phyloP scores from a whole-genome alignment of 2,113 vertebrate species.

The Leucopsar rothschildi region DNA sequence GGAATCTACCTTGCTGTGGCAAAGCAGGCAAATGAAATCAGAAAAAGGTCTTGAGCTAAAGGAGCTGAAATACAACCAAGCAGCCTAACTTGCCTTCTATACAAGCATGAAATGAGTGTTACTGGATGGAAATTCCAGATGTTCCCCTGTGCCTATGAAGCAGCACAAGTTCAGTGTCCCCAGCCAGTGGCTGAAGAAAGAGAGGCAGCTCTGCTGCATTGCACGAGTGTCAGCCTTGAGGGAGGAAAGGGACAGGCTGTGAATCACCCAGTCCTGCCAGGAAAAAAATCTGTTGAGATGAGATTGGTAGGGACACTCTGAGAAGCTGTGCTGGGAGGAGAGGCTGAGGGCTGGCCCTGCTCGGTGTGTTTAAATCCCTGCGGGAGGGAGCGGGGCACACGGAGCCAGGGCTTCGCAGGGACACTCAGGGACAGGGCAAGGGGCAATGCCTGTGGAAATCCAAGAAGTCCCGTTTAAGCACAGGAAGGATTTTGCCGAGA shows the following conservation, averaged over 20 bases:
- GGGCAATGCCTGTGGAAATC: not conserved
- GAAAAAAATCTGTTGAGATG: not conserved
- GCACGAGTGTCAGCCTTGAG: not conserved
- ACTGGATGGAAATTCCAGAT: not conserved
- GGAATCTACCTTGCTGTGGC: not conserved
- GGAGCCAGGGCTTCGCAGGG: not conserved
- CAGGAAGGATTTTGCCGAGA: not conserved
- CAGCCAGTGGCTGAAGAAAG: not conserved
- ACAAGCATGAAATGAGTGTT: not conserved
- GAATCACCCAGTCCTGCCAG: not conserved
- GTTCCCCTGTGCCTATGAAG: not conserved
- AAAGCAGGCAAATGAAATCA: not conserved
- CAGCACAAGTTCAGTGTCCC: not conserved
- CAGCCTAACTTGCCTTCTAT: not conserved
- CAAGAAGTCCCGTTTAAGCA: not conserved
- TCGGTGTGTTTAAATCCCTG: not conserved
- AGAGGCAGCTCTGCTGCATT: not conserved
- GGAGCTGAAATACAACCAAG: not conserved
- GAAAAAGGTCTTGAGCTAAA: not conserved
- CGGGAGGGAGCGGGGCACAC: not conserved
- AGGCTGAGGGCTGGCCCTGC: not conserved
- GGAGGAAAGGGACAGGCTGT: not conserved
- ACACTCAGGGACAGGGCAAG: not conserved
- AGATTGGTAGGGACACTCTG: not conserved
- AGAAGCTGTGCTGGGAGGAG: not conserved